Evolutionary conservation across 2,797 vertebrate genomes (phyloP), one percentile per base, ranked within the genome.

Genomic region (Acipenser transmontanus): DNA sequence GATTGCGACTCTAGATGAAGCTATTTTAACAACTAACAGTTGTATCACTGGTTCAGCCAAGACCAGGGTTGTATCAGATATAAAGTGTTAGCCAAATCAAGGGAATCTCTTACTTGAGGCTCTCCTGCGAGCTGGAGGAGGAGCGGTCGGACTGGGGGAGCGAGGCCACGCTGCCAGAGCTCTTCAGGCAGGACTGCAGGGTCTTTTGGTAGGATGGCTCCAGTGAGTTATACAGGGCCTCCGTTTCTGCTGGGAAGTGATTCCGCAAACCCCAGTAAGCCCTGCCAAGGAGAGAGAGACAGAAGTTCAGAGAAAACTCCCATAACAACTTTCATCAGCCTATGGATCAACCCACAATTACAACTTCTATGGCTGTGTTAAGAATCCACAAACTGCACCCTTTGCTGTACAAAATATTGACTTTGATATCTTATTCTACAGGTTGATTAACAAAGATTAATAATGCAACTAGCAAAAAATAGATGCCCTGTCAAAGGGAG

Each of bases 51-150:
- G 49, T 14, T 13, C 17, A n/a, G 57, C 12, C 6, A 17, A 9
- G 13, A 12, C 48, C 13, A n/a, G 12, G 6, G 6, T 6, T 2
- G 14, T 7, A 10, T 6, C 11, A 47, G 13, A 1, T 11, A 65
- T 17, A 47, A 51, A 12, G 12, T 8, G 7, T 8, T 3, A 11
- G 10, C 47, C 17, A 17, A 7, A 9, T 6, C 6, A 17, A 47
- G 60, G 47, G 8, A 12, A 12, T 14, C 56, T 57, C 93, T 91
- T 82, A 98, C 96, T 93, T 97, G 64, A 99, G 92, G 79, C 96
- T 98, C 84, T 99, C 96, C 75, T 98, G 96, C 6, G 96, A 98
- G 76, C 95, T 98, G 9, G 96, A 98, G 12, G 96, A 98, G 0
- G 96, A 99, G 59, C 93, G 95, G 70, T 98, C 96, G 0, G 95